phyloP scores from a whole-genome alignment of 2,797 vertebrate species.

The Spheniscus humboldti region DNA sequence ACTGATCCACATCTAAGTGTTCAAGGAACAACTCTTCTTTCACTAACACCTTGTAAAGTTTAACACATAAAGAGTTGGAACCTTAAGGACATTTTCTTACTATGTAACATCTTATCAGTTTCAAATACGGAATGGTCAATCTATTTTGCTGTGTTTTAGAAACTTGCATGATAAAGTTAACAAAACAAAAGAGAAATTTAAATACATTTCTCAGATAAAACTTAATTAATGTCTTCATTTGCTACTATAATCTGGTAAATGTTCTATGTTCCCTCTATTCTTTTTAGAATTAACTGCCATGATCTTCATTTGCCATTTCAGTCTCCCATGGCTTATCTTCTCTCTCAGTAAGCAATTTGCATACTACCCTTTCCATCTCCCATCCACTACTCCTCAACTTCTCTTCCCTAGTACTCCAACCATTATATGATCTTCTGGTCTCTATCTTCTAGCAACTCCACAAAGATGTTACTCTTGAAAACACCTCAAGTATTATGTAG shows the following conservation, averaged over 20 bases:
- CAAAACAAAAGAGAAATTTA: not conserved
- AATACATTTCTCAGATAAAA: not conserved
- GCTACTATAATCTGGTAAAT: not conserved
- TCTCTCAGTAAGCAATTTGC: not conserved
- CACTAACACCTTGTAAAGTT: not conserved
- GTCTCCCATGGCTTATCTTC: not conserved
- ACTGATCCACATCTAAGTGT: not conserved
- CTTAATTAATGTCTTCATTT: not conserved
- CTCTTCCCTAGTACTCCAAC: not conserved
- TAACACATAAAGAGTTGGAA: not conserved
- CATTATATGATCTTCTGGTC: not conserved
- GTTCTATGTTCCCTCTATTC: not conserved
- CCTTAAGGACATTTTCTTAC: not conserved
- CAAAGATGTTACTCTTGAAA: not conserved
- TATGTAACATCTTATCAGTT: not conserved
- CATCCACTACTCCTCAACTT: not conserved
- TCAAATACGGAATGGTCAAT: not conserved
- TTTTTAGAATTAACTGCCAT: not conserved
- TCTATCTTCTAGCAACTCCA: not conserved
- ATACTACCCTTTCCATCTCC: not conserved
- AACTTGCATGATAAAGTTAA: not conserved
- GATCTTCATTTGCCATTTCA: not conserved
- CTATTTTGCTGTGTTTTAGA: not conserved
- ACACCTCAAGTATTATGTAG: not conserved
- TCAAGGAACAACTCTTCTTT: not conserved